These are phyloP conservation scores for Volucella inanis DNA, from an alignment of 2,888 invertebrate genomes.

Conservation along the genomic window DNA sequence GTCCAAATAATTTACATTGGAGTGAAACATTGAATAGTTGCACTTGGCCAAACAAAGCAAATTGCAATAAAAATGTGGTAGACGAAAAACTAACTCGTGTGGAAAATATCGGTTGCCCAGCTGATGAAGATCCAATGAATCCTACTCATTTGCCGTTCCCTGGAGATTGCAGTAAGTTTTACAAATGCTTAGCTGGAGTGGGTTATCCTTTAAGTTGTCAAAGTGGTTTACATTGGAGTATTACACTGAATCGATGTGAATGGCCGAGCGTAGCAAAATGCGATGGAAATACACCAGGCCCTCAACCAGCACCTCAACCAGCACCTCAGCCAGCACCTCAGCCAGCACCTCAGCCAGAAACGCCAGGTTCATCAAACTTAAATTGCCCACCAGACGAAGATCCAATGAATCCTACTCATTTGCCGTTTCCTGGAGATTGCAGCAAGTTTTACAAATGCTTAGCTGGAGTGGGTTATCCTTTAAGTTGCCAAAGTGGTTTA, in stretches of 20 bases:
- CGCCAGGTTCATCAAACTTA: too few species aligned
- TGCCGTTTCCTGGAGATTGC: constrained; percentile 76
- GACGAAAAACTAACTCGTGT: not conserved
- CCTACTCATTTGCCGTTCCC: constrained; percentile 34
- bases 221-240: constrained; percentile 78
- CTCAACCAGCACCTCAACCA: too few species aligned
- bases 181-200: constrained; percentile 77
- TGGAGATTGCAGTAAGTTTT: constrained; percentile 79
- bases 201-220: constrained; percentile 77
- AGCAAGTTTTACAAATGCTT: constrained; percentile 79
- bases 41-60: constrained; percentile 75
- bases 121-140: too few species aligned
- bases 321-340: too few species aligned
- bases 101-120: too few species aligned
- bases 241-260: constrained; percentile 78
- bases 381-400: too few species aligned
- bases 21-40: constrained; percentile 76
- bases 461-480: constrained; percentile 75
- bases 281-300: not conserved
- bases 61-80: constrained; percentile 65
- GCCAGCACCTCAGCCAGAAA: too few species aligned
- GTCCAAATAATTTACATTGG: constrained; percentile 77
- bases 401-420: too few species aligned
- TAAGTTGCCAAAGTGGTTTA: constrained; percentile 77
- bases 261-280: constrained; percentile 77